Conservation (phyloP, 2,113 vertebrate genomes). For the Parus major region DNA sequence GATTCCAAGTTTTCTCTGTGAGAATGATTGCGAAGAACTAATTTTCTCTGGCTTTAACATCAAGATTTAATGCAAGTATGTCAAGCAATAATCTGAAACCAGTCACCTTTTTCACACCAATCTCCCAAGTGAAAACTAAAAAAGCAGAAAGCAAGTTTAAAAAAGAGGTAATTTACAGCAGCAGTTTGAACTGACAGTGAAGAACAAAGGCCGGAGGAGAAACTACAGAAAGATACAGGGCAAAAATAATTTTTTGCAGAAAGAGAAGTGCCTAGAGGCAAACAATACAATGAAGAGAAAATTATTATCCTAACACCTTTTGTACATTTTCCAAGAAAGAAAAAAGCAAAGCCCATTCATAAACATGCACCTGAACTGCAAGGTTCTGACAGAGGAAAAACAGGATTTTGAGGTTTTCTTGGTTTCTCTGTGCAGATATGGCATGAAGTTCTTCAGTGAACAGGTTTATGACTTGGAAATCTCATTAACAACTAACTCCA, state of each 20-base stretch:
- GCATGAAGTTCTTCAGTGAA: neutral
- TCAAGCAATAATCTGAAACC: slow-evolving; percentile 44
- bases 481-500: neutral
- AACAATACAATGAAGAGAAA: neutral
- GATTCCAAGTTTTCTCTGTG: slow-evolving; percentile 51
- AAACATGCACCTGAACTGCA: neutral
- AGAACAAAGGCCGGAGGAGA: neutral
- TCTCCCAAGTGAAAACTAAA: slow-evolving; percentile 35
- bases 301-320: neutral
- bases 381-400: neutral
- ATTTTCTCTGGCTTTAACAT: slow-evolving; percentile 63
- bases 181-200: neutral
- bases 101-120: slow-evolving; percentile 3
- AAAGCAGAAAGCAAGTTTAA: slow-evolving; percentile 4
- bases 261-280: neutral
- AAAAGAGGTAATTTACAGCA: neutral
- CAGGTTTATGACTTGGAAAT: neutral
- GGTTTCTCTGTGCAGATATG: neutral
- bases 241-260: neutral
- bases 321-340: neutral
- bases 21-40: slow-evolving; percentile 59
- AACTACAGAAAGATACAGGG: neutral
- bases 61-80: slow-evolving; percentile 40
- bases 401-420: neutral
- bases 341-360: slow-evolving; percentile 1